Percentiles rank a stretch among this genome's conserved stretches.
Conservation (phyloP, 2,113 vertebrate genomes). For the Antennarius striatus region DNA sequence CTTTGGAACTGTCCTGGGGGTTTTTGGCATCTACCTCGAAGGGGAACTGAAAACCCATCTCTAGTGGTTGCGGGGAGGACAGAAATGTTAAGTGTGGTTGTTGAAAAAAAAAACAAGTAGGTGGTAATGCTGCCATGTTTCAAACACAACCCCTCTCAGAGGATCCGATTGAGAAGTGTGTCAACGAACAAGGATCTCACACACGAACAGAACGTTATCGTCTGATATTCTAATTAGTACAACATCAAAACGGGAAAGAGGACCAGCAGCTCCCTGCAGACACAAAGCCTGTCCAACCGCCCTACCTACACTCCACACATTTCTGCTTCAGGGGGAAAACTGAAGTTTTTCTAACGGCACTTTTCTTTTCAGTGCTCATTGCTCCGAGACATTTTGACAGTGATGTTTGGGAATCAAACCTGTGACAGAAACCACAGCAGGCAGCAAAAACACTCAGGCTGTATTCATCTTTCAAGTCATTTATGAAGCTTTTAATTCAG, state of each 20-base stretch:
- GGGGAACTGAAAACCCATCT: no score
- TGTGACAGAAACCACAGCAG: background rate
- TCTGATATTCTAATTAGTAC: slow-evolving; percentile 68
- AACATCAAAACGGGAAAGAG: slow-evolving; percentile 69
- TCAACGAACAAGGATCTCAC: slow-evolving; percentile 25
- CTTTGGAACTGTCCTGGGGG: slow-evolving; percentile 12
- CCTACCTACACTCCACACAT: slow-evolving; percentile 35
- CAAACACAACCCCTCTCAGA: slow-evolving; percentile 51
- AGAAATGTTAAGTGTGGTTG: background rate
- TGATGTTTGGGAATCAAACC: background rate
- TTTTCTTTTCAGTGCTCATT: background rate
- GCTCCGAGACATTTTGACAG: background rate
- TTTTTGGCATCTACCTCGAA: background rate
- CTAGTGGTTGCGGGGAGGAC: slow-evolving; percentile 5
- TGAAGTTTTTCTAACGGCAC: background rate
- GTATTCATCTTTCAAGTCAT: no score
- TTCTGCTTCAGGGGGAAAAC: slow-evolving; percentile 13
- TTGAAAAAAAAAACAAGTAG: slow-evolving; percentile 23
- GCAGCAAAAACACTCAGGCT: no score
- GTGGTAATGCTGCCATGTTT: slow-evolving; percentile 44
- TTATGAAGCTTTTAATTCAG: no score
- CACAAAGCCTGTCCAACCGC: slow-evolving; percentile 59
- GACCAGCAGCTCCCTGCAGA: slow-evolving; percentile 59
- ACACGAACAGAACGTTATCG: background rate
- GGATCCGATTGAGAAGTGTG: slow-evolving; percentile 53